Conservation (phyloP, 2,113 vertebrate species). For the Equus przewalskii region DNA sequence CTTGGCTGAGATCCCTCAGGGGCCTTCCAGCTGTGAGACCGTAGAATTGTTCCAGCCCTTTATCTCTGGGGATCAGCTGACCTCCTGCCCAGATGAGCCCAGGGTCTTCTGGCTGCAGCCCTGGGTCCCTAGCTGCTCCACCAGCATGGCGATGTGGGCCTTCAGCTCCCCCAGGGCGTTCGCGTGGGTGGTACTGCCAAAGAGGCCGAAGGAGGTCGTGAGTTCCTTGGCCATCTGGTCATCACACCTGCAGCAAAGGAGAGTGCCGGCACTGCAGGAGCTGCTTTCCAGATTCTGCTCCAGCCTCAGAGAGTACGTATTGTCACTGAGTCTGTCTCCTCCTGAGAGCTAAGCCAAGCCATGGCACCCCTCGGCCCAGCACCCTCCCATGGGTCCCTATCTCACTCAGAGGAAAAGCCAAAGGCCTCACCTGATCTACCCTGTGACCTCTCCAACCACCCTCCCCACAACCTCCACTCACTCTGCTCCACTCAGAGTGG, state of each 20-base stretch:
- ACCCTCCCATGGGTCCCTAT: accelerated
- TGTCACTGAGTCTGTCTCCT: too few relatives aligned
- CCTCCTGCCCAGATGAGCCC: slow-evolving; percentile 90
- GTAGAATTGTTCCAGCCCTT: neutral
- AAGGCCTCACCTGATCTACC: neutral
- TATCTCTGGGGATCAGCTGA: slow-evolving; percentile 78
- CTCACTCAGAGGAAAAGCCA: neutral
- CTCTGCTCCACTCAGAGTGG: neutral
- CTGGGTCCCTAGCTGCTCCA: slow-evolving; percentile 90
- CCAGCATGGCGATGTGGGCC: slow-evolving; percentile 86
- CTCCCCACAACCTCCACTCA: neutral
- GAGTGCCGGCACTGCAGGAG: neutral
- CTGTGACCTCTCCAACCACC: neutral
- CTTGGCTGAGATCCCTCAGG: neutral
- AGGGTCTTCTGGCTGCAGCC: slow-evolving; percentile 82
- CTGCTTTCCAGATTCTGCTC: neutral
- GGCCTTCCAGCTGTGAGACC: neutral
- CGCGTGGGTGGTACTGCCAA: slow-evolving; percentile 81
- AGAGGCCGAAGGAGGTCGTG: slow-evolving; percentile 85
- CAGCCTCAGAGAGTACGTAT: accelerated
- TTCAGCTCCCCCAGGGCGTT: slow-evolving; percentile 85
- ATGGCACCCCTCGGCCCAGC: neutral
- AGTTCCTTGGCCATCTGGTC: slow-evolving; percentile 89
- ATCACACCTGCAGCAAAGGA: slow-evolving; percentile 88
- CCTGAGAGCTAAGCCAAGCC: neutral